Evolutionary conservation across 2,888 invertebrate genomes (phyloP).

Genomic region (Parnassius smintheus): DNA sequence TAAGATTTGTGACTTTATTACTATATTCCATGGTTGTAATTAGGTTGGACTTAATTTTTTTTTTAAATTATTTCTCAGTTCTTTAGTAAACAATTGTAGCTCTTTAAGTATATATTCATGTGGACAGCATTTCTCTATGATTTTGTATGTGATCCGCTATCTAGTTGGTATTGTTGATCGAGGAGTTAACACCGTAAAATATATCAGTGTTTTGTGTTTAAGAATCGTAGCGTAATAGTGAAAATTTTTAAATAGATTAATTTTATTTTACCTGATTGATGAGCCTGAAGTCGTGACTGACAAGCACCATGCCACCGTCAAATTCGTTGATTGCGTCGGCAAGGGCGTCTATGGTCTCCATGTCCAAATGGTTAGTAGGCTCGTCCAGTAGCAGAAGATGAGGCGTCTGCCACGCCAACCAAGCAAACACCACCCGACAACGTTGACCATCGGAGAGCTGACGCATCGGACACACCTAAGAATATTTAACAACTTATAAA

Average conservation of each 20-base stretch:
- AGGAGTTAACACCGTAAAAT: no score
- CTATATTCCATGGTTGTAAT: no score
- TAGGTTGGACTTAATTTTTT: no score
- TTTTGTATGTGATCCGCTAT: no score
- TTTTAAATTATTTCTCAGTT: no score
- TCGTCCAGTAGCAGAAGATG: conserved; percentile 92
- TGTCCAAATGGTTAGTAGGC: conserved; percentile 97
- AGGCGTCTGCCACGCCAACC: conserved; percentile 98
- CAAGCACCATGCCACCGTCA: conserved; percentile 98
- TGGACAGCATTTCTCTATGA: no score
- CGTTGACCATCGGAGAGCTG: conserved; percentile 98
- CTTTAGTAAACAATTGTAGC: no score
- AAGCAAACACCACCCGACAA: conserved; percentile 99
- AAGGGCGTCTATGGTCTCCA: conserved; percentile 98
- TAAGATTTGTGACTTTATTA: no score
- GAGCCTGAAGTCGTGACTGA: conserved; percentile 99
- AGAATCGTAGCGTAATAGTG: not conserved
- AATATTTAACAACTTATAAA: not conserved
- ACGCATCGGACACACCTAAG: conserved; percentile 93
- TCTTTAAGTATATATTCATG: no score
- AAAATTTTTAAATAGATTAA: not conserved
- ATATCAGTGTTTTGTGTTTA: no score
- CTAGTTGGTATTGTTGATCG: no score
- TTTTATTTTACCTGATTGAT: conserved; percentile 91
- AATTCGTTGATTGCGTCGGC: conserved; percentile 99